phyloP scores from a whole-genome alignment of 2,113 vertebrate genomes.

The Scatophagus argus region DNA sequence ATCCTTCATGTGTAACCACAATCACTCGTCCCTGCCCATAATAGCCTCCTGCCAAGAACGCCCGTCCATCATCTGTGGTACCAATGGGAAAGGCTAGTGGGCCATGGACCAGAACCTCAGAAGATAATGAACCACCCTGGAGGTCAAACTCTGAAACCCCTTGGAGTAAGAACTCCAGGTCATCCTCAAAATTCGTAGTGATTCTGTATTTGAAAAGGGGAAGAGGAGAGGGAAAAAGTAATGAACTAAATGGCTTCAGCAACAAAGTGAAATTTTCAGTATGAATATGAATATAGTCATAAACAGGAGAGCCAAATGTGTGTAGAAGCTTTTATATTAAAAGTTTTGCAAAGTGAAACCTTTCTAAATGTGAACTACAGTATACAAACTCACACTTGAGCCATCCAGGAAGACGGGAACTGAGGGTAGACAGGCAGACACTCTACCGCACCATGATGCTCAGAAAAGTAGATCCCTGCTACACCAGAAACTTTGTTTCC shows the following conservation, averaged over 20 bases:
- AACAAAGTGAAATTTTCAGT: too few species aligned
- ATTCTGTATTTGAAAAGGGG: slow-evolving; percentile 56
- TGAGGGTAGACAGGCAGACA: slow-evolving; percentile 83
- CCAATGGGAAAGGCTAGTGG: slow-evolving; percentile 82
- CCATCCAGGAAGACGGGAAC: slow-evolving; percentile 87
- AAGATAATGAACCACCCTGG: slow-evolving; percentile 19
- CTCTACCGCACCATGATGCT: slow-evolving; percentile 73
- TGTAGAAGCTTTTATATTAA: neutral
- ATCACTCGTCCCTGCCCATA: slow-evolving; percentile 84
- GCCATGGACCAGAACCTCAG: slow-evolving; percentile 83
- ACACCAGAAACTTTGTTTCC: slow-evolving; percentile 90
- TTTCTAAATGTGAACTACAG: neutral
- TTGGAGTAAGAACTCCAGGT: slow-evolving; percentile 78
- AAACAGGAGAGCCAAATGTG: neutral
- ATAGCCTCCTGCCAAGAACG: slow-evolving; percentile 82
- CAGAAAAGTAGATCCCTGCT: slow-evolving; percentile 90
- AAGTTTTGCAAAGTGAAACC: neutral
- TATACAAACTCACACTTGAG: slow-evolving; percentile 85
- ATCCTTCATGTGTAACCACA: slow-evolving; percentile 78
- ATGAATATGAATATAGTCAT: neutral
- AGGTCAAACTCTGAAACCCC: slow-evolving; percentile 81
- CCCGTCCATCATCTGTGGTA: slow-evolving; percentile 38
- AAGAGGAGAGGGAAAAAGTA: neutral
- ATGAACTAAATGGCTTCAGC: too few species aligned
- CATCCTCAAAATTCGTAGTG: slow-evolving; percentile 81